Base-by-base conservation (phyloP, 1,140 invertebrate genomes). In the Pogonomyrmex californicus region DNA sequence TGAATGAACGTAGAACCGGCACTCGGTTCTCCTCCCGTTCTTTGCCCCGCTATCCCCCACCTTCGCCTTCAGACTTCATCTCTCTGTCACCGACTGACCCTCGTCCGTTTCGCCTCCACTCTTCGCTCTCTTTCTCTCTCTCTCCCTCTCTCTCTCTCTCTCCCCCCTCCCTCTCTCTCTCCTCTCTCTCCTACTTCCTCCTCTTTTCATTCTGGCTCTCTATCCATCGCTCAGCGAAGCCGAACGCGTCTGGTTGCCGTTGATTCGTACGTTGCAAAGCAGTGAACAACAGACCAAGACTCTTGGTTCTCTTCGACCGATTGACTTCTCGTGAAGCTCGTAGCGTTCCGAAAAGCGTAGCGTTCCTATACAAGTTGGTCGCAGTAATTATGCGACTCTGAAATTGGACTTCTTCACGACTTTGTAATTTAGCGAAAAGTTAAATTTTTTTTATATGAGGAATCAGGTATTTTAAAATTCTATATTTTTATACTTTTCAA, bases 1-100 rank as follows among this genome's bases (percentile, higher is more conserved):
- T 92, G 91, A 92, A 92, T 92, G 92, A 92, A 92, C 92, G 91
- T 92, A 89, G 87, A 91, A 86, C 86, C 85, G 79, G 87, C 86
- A 58, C 85, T 76, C 70, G 62, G 63, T 41, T 51, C 51, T 33
- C 49, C 73, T 66, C 60, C 23, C 54, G n/a, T 65, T n/a, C 5
- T 33, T 49, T 23, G n/a, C 65, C 36, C 23, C 77, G 66, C 66
- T 78, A 54, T 71, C 23, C 33, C 49, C 44, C 56, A 51, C 30
- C 65, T 56, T 51, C 70, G 58, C 68, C 79, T 49, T 60, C 78
- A 70, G 56, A 51, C 41, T 86, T 86, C 58, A 68, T 51, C 60
- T 68, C 79, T 49, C 60, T 86, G 65, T 66, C 36, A 41, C 71
- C 83, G 58, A 7, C 30, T 86, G 73, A 63, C 33, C 66, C 77